A percentile compares a stretch with the other conserved stretches of the same genome.
Evolutionary conservation across 2,113 vertebrate species (phyloP).

Genomic region (Rattus rattus): DNA sequence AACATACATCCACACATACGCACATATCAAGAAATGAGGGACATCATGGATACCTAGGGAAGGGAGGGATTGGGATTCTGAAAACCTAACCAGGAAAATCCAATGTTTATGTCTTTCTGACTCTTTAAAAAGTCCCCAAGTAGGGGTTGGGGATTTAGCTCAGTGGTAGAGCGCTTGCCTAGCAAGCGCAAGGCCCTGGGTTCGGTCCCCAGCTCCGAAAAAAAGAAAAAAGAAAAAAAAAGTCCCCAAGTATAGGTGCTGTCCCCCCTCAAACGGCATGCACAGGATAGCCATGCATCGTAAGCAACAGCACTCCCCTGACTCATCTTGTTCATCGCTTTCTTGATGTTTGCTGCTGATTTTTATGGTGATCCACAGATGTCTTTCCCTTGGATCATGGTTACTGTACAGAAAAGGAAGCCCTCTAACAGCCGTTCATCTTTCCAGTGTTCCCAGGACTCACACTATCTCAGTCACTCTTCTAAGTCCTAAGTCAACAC

Average conservation of each 20-base stretch:
- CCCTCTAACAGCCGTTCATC: background rate
- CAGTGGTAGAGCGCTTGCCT: too few species aligned
- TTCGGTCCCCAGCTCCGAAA: too few species aligned
- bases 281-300: constrained; percentile 69
- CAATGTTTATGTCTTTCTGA: constrained; percentile 81
- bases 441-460: background rate
- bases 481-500: background rate
- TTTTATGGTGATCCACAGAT: background rate
- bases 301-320: constrained; percentile 31
- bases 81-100: constrained; percentile 72
- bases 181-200: too few species aligned
- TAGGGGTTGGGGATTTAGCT: too few species aligned
- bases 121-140: constrained; percentile 78
- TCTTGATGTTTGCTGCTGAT: background rate
- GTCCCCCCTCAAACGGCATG: constrained; percentile 50
- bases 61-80: constrained; percentile 53
- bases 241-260: constrained; percentile 62
- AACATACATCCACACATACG: background rate
- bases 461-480: background rate
- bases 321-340: background rate
- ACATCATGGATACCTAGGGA: constrained; percentile 35
- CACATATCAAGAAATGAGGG: background rate
- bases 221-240: too few species aligned
- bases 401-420: background rate
- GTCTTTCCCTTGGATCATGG: background rate